phyloP scores from a whole-genome alignment of 2,113 vertebrate genomes.

The human (Homo sapiens) region GRCh38 chr3:14248001-14248500 shows the following conservation, averaged over 20 bases:
- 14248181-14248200: not conserved
- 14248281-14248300: not conserved
- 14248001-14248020: not conserved
- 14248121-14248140: not conserved
- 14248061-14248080: not conserved
- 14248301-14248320: not conserved
- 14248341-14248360: not conserved
- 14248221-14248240: not conserved
- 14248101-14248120: not conserved
- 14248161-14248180: not conserved
- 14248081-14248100: not conserved
- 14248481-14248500: not conserved
- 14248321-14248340: not conserved
- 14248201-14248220: not conserved
- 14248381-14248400: too few relatives aligned
- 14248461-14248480: not conserved
- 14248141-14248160: not conserved
- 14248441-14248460: not conserved
- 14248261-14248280: not conserved
- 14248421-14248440: fast-evolving
- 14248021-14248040: not conserved
- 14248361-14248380: not conserved
- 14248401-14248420: not conserved
- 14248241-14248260: not conserved
- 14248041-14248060: not conserved